Conservation (phyloP, 2,113 vertebrate species). For the Strix aluco region DNA sequence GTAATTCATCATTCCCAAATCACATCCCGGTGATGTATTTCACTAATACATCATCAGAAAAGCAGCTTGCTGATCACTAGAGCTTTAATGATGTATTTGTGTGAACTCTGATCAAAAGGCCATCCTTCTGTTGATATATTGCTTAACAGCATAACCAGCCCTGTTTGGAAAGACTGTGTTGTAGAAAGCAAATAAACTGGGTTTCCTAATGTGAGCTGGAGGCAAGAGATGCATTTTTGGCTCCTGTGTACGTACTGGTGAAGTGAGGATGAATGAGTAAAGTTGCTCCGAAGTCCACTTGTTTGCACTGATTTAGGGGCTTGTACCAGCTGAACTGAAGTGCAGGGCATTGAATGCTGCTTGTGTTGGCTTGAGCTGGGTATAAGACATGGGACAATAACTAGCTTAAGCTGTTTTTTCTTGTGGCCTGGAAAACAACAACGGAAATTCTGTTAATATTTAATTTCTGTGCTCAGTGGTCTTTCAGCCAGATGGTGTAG, state of each 20-base stretch:
- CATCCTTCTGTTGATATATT: neutral
- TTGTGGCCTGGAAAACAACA: neutral
- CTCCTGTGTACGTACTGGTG: fast-evolving
- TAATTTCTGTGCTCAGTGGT: neutral
- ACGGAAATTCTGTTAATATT: neutral
- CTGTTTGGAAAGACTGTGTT: neutral
- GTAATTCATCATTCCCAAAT: conserved; percentile 6
- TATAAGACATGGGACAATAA: neutral
- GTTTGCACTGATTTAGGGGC: neutral
- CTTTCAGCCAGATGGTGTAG: neutral
- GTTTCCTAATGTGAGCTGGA: neutral
- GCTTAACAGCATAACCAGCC: neutral
- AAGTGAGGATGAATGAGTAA: neutral
- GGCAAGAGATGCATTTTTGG: neutral
- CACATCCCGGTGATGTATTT: neutral
- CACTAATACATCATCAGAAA: neutral
- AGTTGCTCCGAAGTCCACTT: neutral
- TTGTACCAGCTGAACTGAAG: neutral
- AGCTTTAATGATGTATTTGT: conserved; percentile 32
- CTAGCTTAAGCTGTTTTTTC: neutral
- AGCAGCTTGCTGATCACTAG: neutral
- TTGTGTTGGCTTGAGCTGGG: neutral
- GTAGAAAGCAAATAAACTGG: neutral
- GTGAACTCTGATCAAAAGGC: conserved; percentile 21
- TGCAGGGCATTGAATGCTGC: neutral